Evolutionary conservation across 2,113 vertebrate genomes (phyloP).

Genomic region (Platysternon megacephalum): DNA sequence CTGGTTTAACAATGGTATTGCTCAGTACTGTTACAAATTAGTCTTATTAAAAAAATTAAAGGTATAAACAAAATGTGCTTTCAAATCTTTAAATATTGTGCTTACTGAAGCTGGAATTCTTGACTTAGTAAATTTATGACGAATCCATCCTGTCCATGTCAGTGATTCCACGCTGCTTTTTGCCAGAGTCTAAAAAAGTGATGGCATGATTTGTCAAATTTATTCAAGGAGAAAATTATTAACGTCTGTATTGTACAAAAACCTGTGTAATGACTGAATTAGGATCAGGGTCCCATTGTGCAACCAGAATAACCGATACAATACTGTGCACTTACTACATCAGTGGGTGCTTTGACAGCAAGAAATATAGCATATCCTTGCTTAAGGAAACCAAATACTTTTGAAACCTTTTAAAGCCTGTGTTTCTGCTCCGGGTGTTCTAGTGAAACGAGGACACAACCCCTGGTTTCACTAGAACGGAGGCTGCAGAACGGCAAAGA

Average conservation of each 20-base stretch:
- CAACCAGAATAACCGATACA: background rate
- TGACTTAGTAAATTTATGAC: constrained; percentile 81
- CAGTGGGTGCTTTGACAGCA: background rate
- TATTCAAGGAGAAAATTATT: background rate
- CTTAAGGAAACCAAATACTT: background rate
- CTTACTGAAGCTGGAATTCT: constrained; percentile 82
- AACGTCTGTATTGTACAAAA: background rate
- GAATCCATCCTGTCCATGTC: constrained; percentile 51
- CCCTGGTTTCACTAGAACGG: background rate
- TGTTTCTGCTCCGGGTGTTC: background rate
- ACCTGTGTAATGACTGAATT: background rate
- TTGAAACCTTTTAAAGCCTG: background rate
- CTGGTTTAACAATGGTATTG: background rate
- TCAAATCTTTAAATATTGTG: background rate
- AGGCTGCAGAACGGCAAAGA: background rate
- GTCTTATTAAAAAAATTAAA: background rate
- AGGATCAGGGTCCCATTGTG: background rate
- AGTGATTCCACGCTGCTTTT: constrained; percentile 41
- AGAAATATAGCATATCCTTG: too few relatives aligned
- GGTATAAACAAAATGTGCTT: background rate
- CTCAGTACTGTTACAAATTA: background rate
- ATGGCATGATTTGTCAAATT: rapidly evolving
- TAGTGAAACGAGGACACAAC: background rate
- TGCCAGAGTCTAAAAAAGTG: constrained; percentile 63
- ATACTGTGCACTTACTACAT: background rate